Evolutionary conservation across 2,888 invertebrate species (phyloP), one percentile per base, ranked within the genome.

Genomic region (Strigamia transsilvanica): DNA sequence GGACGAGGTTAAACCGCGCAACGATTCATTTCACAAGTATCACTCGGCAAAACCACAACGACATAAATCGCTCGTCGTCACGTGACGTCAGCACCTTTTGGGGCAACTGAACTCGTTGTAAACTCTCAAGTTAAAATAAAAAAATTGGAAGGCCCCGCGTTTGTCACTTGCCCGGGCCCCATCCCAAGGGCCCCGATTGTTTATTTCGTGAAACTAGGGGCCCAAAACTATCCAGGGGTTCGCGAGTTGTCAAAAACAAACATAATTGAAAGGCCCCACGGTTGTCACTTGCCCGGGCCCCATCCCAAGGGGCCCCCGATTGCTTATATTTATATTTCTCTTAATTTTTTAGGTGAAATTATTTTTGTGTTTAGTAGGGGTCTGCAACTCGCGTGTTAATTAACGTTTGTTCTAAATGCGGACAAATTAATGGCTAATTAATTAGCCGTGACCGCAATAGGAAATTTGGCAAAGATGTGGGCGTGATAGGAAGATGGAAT

Each of bases 401-500:
- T 46, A 46, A n/a, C 12, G n/a, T 18, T 66, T 15, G 21, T 66
- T 66, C 10, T 66, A 66, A 66, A 66, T 66, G 21, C 12, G 61
- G 10, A 66, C 61, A 66, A 66, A 66, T 66, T 66, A 66, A 23
- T 23, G 61, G 61, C 23, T 66, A 66, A 66, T 66, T 66, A 66
- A 66, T 66, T 66, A 66, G 12, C 23, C 23, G 61, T 66, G 61
- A 66, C 61, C 61, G 23, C 61, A 66, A 66, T 66, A 23, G 21
- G 23, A 18, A 21, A 23, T 66, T 18, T 1, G 4, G 46, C 46
- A 15, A 18, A 66, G 21, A 66, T 66, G 61, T 66, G 61, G 61
- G 61, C 23, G 61, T 66, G 61, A 66, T 66, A 66, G 23, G 21
- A 66, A 66, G 61, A 23, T 66, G 61, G 61, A 66, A 66, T 66